Evolutionary conservation across 2,888 invertebrate genomes (phyloP).

Genomic region (Tipula vernalis): DNA sequence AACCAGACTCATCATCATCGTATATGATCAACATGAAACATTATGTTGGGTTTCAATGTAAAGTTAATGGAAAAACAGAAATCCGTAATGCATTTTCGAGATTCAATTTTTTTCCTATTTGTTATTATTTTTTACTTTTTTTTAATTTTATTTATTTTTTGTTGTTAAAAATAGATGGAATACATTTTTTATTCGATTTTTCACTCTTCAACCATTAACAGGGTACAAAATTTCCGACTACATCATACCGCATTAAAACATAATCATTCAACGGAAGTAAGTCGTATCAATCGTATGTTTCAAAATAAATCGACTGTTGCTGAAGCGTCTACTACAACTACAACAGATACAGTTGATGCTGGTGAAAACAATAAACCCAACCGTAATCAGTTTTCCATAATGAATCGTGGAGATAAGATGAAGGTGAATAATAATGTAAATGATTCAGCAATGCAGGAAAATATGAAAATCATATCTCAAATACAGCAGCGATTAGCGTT

Average conservation of each 20-base stretch:
- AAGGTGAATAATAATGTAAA: neutral
- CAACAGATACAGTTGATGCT: neutral
- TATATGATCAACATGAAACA: neutral
- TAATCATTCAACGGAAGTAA: conserved; percentile 23
- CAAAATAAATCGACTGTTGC: neutral
- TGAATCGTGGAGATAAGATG: neutral
- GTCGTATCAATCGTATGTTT: conserved; percentile 24
- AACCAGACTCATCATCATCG: neutral
- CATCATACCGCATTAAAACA: conserved; percentile 19
- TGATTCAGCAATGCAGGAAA: neutral
- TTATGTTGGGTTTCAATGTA: neutral
- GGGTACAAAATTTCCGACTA: conserved; percentile 23
- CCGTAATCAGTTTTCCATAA: neutral
- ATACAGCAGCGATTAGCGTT: neutral
- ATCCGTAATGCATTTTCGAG: neutral
- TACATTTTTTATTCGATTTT: conserved; percentile 5
- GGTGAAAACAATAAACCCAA: neutral
- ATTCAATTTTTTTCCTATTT: neutral
- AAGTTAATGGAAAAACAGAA: neutral
- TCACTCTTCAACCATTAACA: conserved; percentile 12
- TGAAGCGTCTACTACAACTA: neutral
- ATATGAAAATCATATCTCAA: neutral
- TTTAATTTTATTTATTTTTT: neutral
- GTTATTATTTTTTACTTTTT: neutral
- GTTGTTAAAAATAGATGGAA: conserved; percentile 5